Base-by-base conservation (phyloP, 2,113 vertebrate species). In the Ifrita kowaldi region DNA sequence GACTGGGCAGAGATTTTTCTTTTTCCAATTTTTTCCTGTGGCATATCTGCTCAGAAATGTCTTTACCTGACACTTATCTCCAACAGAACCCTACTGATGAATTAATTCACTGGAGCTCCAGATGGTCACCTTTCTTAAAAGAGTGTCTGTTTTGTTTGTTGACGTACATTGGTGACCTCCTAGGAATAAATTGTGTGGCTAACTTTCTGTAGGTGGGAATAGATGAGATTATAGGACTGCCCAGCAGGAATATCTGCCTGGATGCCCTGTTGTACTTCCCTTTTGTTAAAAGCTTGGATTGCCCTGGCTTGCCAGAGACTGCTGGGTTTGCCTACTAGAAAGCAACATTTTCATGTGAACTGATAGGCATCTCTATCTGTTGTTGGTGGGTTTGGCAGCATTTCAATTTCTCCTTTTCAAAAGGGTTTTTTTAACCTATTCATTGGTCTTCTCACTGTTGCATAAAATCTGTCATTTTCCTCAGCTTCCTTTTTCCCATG, bases 11-110 rank as follows among this genome's bases (percentile, higher is more conserved):
- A 52, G 22, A 30, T 16, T 52, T 73, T 56, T 60, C 30, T 8
- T 87, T 44, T 84, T 64, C 16, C 17, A 26, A 4, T 41, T 79
- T 67, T 89, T 89, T 17, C 17, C 27, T 30, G 6, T 50, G 53
- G 14, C 15, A 4, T n/a, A 47, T 60, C 37, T 89, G 7, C 16
- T 39, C 53, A 80, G 41, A 80, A 74, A 52, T 89, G 39, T 32
- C 41, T 84, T 80, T 42, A 21, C 7, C 5, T 68, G 26, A 10
- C 5, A 4, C 17, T 55, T 5, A 46, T 26, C 32, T 16, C 44
- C 5, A 18, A 0, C 9, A 19, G 22, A 76, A 12, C 65, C 4
- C 4, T 50, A 3, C 3, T 80, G 28, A n/a, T 85, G 26, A 33
- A 67, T 94, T 93, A 33, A 67, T 94, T 93, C 47, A 50, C 8